These are phyloP conservation scores for Brenthis daphne DNA, from an alignment of 2,888 invertebrate genomes.

Conservation along the genomic window DNA sequence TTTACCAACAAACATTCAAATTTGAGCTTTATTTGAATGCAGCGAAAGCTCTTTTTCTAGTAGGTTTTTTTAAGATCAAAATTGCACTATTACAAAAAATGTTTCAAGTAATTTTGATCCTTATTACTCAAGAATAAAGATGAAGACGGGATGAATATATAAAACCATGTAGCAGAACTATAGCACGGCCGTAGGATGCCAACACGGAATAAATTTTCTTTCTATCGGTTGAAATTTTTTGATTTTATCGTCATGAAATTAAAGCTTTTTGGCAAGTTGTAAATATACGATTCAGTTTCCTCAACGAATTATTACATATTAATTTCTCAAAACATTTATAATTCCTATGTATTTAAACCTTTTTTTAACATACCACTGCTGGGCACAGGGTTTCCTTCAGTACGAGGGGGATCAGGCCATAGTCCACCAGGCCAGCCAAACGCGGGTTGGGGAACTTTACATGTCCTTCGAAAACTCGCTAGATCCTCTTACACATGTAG, in stretches of 20 bases:
- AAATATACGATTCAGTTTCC: constrained; percentile 46
- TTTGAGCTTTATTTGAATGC: neutral
- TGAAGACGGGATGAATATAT: neutral
- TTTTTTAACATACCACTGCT: too few species aligned
- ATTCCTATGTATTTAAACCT: too few species aligned
- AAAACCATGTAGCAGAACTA: too few species aligned
- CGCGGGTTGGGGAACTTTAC: too few species aligned
- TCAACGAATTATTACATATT: too few species aligned
- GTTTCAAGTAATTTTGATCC: neutral
- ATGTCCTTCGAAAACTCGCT: too few species aligned
- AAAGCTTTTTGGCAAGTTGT: constrained; percentile 35
- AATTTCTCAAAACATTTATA: too few species aligned
- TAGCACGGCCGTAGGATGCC: constrained; percentile 28
- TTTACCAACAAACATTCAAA: neutral
- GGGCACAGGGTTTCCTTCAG: too few species aligned
- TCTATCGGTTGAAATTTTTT: constrained; percentile 35
- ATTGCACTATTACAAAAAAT: neutral
- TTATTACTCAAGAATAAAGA: neutral
- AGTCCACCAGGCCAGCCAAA: too few species aligned
- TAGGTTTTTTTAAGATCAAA: neutral
- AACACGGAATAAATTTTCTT: constrained; percentile 29
- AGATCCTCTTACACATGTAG: too few species aligned
- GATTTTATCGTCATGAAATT: constrained; percentile 40
- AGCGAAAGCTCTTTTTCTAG: neutral
- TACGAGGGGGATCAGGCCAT: too few species aligned